phyloP scores from a whole-genome alignment of 2,797 vertebrate genomes.

The Leptatherina wallacei region DNA sequence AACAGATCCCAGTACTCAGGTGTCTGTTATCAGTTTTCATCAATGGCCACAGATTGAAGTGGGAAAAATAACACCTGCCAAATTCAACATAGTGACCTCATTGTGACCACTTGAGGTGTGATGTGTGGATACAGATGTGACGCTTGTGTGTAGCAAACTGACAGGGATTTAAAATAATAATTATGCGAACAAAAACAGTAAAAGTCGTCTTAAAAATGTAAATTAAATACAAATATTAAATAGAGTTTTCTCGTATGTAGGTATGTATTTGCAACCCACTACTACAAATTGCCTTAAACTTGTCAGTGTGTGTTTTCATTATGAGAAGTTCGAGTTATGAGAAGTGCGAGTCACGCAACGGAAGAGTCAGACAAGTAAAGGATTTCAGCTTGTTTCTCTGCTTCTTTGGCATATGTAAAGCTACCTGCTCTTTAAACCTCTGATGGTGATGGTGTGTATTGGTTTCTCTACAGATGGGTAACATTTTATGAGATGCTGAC shows the following conservation, averaged over 20 bases:
- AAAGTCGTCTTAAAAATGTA: constrained; percentile 6
- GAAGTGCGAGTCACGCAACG: constrained; percentile 16
- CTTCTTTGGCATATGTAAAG: constrained; percentile 37
- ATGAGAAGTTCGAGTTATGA: constrained; percentile 52
- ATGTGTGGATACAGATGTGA: not conserved
- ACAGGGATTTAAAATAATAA: constrained; percentile 22
- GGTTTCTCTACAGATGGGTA: constrained; percentile 40
- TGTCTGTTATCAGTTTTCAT: constrained; percentile 55
- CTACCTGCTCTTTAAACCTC: constrained; percentile 55
- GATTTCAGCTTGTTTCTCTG: constrained; percentile 76
- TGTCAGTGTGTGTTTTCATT: constrained; percentile 54
- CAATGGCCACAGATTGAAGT: constrained; percentile 49
- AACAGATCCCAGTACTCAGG: constrained; percentile 52
- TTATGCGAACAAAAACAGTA: constrained; percentile 2
- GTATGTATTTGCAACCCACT: constrained; percentile 2
- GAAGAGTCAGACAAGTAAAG: constrained; percentile 17
- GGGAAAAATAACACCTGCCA: constrained; percentile 51
- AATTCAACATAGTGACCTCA: constrained; percentile 48
- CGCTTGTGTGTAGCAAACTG: constrained; percentile 6
- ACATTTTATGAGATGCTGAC: constrained; percentile 52
- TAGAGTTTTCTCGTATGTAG: not conserved
- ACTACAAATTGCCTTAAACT: constrained; percentile 40
- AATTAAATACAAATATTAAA: no score
- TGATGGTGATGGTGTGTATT: constrained; percentile 32
- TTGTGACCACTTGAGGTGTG: constrained; percentile 36